Base-by-base conservation (phyloP, 2,888 invertebrate species). In the Schrankia costaestrigalis region DNA sequence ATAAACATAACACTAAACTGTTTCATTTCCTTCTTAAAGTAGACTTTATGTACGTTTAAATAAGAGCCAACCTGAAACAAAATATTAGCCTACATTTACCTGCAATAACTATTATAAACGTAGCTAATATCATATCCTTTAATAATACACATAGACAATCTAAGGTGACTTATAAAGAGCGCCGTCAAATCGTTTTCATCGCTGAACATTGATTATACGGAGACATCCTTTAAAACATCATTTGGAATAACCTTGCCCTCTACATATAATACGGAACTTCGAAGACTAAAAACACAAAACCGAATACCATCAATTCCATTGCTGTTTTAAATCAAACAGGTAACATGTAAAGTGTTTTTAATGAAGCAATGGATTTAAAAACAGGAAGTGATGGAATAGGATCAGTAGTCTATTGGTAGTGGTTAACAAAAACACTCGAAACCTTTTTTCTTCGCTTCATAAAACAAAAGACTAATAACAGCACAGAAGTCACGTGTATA, bases 401-500 rank as follows among this genome's bases (percentile, higher is more conserved):
- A 19, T 26, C 11, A n/a, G 34, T 42, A 35, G 1, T 11, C 15
- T 5, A 29, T 34, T 53, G 31, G 33, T 46, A 57, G 46, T n/a
- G 44, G 47, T 46, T 51, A 37, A 40, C 59, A 51, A 49, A 58
- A 58, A 47, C 39, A 31, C 40, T 45, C 37, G 31, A 47, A 55
- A 50, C 30, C 18, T 56, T 38, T 62, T 56, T 51, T 56, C 60
- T 52, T 29, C 43, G 45, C 41, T 49, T 55, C 48, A 50, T 46
- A 67, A 50, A 59, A 63, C 63, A 64, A 73, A 72, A 63, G 58
- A 41, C 56, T 82, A 84, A 85, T 84, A 68, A 76, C 54, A 63
- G 68, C 48, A 74, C 83, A 68, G 81, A 56, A 83, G 85, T 84
- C 86, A 86, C 85, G 85, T 84, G 61, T 77, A 75, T 76, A 75